Percentiles rank a stretch among this genome's conserved stretches.
Evolutionary conservation across 2,113 vertebrate species (phyloP).

Genomic region (Sorex araneus): DNA sequence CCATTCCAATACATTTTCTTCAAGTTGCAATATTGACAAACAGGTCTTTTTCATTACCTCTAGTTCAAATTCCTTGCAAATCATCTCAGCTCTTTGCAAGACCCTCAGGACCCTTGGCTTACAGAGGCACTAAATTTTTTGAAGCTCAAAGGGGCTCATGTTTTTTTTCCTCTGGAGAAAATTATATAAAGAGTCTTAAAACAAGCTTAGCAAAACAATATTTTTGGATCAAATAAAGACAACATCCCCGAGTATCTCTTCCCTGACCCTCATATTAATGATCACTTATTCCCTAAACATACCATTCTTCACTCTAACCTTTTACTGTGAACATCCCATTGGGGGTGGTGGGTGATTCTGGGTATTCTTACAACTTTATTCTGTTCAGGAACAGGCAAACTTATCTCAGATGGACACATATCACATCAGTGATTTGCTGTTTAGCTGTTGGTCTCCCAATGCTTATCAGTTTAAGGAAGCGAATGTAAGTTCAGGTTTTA

Average conservation of each 20-base stretch:
- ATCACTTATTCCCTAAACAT: neutral
- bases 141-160: neutral
- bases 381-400: neutral
- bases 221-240: conserved; percentile 32
- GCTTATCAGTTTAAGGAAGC: conserved; percentile 63
- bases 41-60: conserved; percentile 33
- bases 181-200: neutral
- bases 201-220: neutral
- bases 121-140: neutral
- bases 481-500: conserved; percentile 75
- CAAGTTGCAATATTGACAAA: neutral
- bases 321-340: neutral
- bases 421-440: conserved; percentile 8
- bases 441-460: neutral
- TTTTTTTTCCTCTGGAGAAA: neutral
- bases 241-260: neutral
- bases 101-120: neutral
- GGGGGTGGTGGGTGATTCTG: neutral
- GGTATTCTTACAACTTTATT: neutral
- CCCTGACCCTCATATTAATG: neutral
- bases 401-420: neutral
- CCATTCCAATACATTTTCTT: conserved; percentile 41
- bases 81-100: neutral
- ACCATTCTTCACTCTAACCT: neutral
- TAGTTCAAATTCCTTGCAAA: conserved; percentile 24